phyloP scores from a whole-genome alignment of 2,113 vertebrate genomes.

The Hyla sarda region DNA sequence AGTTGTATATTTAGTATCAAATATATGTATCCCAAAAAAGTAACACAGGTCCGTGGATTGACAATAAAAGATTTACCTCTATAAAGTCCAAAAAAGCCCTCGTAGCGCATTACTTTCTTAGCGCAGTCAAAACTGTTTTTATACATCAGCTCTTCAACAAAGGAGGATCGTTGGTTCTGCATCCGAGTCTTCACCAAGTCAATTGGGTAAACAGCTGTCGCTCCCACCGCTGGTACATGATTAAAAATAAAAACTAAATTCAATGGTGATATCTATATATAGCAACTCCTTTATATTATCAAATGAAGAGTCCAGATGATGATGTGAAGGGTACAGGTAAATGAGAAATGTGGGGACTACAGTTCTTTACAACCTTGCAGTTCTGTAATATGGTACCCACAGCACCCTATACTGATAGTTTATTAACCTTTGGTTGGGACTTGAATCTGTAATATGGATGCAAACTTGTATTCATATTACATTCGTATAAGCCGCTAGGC shows the following conservation, averaged over 20 bases:
- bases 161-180: constrained; percentile 93
- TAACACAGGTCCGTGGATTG: neutral
- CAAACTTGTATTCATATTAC: no score
- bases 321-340: neutral
- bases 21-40: no score
- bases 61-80: constrained; percentile 79
- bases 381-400: neutral
- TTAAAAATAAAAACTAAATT: neutral
- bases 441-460: no score
- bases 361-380: neutral
- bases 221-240: constrained; percentile 82
- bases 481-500: no score
- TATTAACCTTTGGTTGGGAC: no score
- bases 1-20: no score
- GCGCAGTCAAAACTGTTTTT: constrained; percentile 97
- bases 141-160: constrained; percentile 93
- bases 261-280: neutral
- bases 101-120: constrained; percentile 92
- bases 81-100: constrained; percentile 95
- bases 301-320: neutral
- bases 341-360: neutral
- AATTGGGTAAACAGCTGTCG: constrained; percentile 93
- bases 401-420: no score
- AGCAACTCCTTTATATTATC: neutral
- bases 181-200: constrained; percentile 97